Base-by-base conservation (phyloP, 2,888 invertebrate genomes). In the Nemotelus pantherinus region DNA sequence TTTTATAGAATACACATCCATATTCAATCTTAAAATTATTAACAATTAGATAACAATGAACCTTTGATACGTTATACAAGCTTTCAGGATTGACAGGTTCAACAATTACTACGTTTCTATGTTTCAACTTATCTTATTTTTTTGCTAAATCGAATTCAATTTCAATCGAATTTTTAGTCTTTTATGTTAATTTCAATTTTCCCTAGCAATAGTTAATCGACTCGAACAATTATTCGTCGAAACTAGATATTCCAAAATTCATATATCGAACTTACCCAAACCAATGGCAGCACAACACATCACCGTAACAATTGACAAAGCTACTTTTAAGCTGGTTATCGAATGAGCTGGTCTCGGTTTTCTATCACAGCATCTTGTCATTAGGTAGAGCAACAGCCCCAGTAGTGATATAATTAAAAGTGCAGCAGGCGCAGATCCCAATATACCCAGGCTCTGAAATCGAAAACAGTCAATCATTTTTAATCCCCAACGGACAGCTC, bases 331-430 rank as follows among this genome's bases (percentile, higher is more conserved):
- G 82, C 96, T 94, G 72, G 95, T 93, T 87, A 97, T 95, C 83
- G 95, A 95, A 86, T 93, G 93, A 79, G 94, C 93, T 79, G 95
- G 95, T 77, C 96, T 92, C 82, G 96, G 95, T 87, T 95, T 95
- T 84, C 96, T 92, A 90, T 97, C 97, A 90, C 97, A 97, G 89
- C 98, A 98, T 89, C 97, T 91, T 84, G 96, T 96, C 88, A 97
- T 92, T 86, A 98, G 91, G 89, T 97, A 98, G 83, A 97, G 93
- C 82, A 97, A 91, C 82, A 98, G 90, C 76, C 97, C 92, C 82
- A 96, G 90, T 83, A 98, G 90, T 47, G 97, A 96, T 80, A 98
- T 89, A 83, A 97, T 95, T 84, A 98, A 90, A 92, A 96, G 93
- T 58, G 95, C 94, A 78, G 97, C 96, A n/a, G 98, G 98, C 81